These are phyloP conservation scores for Ectropis grisescens DNA, from an alignment of 1,140 invertebrate species.

Conservation along the genomic window DNA sequence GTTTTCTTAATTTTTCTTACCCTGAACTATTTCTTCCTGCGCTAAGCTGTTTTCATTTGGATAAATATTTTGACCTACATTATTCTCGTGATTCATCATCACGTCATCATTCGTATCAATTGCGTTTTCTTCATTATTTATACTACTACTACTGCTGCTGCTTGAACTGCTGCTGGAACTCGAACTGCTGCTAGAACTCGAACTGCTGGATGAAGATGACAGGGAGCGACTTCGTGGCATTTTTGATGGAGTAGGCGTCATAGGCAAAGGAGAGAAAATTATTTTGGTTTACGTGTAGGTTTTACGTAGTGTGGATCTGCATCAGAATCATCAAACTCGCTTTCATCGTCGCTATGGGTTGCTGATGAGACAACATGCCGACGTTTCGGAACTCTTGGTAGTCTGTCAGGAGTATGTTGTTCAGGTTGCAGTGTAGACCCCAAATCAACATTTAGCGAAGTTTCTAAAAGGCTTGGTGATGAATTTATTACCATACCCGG, in stretches of 20 bases:
- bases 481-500: constrained; percentile 4
- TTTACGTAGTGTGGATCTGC: constrained; percentile 8
- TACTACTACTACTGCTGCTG: constrained; percentile 1
- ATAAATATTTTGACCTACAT: constrained; percentile 2
- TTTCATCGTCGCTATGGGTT: constrained; percentile 6
- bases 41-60: constrained; percentile 3
- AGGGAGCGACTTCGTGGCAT: constrained; percentile 2
- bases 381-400: constrained; percentile 5
- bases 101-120: too few species aligned
- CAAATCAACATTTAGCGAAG: constrained; percentile 3
- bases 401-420: background rate
- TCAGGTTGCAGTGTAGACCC: too few species aligned
- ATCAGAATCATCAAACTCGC: constrained; percentile 7
- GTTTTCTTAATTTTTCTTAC: constrained; percentile 4
- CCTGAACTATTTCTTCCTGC: background rate
- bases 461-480: constrained; percentile 5
- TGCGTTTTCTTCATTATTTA: too few species aligned
- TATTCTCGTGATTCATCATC: background rate
- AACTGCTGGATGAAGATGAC: constrained; percentile 1
- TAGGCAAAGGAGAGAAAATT: constrained; percentile 5
- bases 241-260: too few species aligned
- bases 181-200: too few species aligned
- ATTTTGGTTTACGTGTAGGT: constrained; percentile 5
- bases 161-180: too few species aligned
- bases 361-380: constrained; percentile 2